These are phyloP conservation scores for Thaumetopoea pityocampa DNA, from an alignment of 1,140 invertebrate genomes.

Conservation along the genomic window DNA sequence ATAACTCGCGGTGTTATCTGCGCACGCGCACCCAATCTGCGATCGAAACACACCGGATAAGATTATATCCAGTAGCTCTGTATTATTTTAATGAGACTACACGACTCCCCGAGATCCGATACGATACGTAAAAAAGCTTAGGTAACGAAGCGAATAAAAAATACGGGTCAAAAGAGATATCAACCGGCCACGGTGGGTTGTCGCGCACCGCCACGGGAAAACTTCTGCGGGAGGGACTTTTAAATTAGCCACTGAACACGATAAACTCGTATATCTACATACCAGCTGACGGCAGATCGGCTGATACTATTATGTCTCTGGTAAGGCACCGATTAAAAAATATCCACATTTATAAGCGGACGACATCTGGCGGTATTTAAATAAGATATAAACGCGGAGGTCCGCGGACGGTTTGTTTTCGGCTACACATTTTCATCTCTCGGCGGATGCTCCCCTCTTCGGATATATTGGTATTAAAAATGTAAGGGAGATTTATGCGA, in stretches of 20 bases:
- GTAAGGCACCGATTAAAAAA: constrained; percentile 72
- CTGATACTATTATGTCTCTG: constrained; percentile 71
- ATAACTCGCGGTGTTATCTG: constrained; percentile 70
- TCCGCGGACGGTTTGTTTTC: constrained; percentile 64
- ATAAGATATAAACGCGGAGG: constrained; percentile 69
- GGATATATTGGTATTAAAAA: constrained; percentile 76
- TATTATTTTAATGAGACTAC: constrained; percentile 76
- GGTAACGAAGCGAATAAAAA: constrained; percentile 71
- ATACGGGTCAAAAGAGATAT: constrained; percentile 70
- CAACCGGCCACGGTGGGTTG: constrained; percentile 49
- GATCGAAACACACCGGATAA: constrained; percentile 73
- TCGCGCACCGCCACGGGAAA: constrained; percentile 38
- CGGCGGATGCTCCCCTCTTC: constrained; percentile 54
- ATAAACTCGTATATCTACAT: constrained; percentile 64
- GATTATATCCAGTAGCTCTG: constrained; percentile 74
- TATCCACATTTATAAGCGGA: constrained; percentile 69
- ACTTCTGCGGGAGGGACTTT: constrained; percentile 47
- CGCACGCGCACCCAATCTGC: constrained; percentile 73
- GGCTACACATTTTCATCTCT: constrained; percentile 53
- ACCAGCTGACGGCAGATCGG: constrained; percentile 72
- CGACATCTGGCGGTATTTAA: constrained; percentile 71
- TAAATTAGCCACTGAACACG: constrained; percentile 68
- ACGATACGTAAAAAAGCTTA: constrained; percentile 70
- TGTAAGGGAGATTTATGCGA: constrained; percentile 75
- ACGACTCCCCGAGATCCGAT: constrained; percentile 68